Percentiles rank a stretch among this genome's conserved stretches.
These are phyloP conservation scores for Peribatodes rhomboidaria DNA, from an alignment of 2,888 invertebrate species.

Conservation along the genomic window DNA sequence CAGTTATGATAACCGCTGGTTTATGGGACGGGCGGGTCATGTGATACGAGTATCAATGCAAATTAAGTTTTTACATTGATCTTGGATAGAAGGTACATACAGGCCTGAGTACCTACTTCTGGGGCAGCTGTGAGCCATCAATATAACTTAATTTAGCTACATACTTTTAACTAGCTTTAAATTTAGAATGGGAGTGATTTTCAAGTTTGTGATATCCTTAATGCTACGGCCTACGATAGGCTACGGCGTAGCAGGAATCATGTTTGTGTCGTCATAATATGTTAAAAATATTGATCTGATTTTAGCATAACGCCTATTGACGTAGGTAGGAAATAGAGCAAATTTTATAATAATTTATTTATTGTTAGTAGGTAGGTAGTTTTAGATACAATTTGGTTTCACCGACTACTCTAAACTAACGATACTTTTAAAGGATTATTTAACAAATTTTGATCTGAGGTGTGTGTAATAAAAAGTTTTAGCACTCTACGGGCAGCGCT, in stretches of 20 bases:
- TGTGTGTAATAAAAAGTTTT: too few species aligned
- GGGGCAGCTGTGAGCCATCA: too few species aligned
- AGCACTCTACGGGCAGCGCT: not conserved
- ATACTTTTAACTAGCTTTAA: too few species aligned
- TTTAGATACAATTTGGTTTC: not conserved
- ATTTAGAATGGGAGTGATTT: too few species aligned
- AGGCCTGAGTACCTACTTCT: too few species aligned
- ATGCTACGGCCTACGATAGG: conserved; percentile 3
- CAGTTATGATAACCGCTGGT: conserved; percentile 54
- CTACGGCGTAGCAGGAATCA: conserved; percentile 15
- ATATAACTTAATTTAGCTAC: too few species aligned
- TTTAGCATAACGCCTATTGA: too few species aligned
- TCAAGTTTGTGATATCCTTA: not conserved
- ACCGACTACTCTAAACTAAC: not conserved
- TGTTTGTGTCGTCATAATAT: not conserved
- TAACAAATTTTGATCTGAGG: too few species aligned
- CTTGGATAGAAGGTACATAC: not conserved
- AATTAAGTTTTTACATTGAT: not conserved
- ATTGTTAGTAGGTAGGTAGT: too few species aligned
- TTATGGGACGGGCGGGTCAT: conserved; percentile 34
- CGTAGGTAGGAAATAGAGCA: too few species aligned
- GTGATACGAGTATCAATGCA: conserved; percentile 14
- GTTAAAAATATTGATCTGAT: too few species aligned
- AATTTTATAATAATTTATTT: too few species aligned
- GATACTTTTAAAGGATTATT: not conserved